Evolutionary conservation across 2,113 vertebrate genomes (phyloP).

Genomic region (Rhombomys opimus): DNA sequence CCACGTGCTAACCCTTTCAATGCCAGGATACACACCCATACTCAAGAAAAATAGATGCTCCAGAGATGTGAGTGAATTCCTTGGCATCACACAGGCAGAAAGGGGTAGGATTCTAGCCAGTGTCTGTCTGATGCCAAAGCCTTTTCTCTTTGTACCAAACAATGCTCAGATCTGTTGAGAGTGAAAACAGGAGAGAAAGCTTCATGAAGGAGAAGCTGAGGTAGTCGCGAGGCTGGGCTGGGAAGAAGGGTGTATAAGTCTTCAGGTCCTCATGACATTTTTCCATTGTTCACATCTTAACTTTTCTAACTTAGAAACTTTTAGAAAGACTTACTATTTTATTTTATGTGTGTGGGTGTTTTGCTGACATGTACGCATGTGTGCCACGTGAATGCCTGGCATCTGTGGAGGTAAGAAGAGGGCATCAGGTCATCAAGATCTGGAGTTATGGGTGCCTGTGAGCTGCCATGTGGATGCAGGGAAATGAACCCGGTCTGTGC

Average conservation of each 20-base stretch:
- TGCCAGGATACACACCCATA: neutral
- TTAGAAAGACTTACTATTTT: neutral
- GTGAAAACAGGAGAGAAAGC: neutral
- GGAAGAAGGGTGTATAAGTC: neutral
- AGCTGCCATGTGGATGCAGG: neutral
- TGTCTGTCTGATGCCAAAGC: neutral
- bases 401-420: neutral
- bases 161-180: neutral
- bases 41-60: neutral
- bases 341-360: neutral
- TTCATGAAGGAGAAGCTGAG: neutral
- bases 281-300: neutral
- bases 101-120: neutral
- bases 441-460: neutral
- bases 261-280: neutral
- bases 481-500: neutral
- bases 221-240: neutral
- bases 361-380: neutral
- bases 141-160: slow-evolving; percentile 18
- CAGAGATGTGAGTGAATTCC: neutral
- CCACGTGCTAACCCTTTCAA: neutral
- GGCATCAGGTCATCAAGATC: neutral
- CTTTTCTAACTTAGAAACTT: neutral
- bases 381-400: neutral
- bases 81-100: neutral